A percentile compares a stretch with the other conserved stretches of the same genome.
phyloP scores from a whole-genome alignment of 30 jellyfish, hydroid and myxozoan genomes.

The Euphysa ruthae region DNA sequence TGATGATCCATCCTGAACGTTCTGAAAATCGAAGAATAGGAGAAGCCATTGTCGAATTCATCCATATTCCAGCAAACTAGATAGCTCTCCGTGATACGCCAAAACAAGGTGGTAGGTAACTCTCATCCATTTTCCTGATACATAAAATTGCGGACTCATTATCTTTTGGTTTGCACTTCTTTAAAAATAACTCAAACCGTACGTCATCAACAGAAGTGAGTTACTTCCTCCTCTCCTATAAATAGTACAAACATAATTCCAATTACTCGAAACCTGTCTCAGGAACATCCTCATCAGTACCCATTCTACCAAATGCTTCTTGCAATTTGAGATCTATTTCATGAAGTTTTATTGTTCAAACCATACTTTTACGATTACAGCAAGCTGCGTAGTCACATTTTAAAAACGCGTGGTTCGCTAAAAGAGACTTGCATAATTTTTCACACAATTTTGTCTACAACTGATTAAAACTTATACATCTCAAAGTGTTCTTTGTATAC shows the following conservation, averaged over 20 bases:
- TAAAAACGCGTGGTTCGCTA: conserved; percentile 2
- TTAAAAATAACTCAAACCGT: background rate
- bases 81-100: background rate
- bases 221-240: background rate
- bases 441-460: background rate
- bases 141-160: background rate
- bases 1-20: too few relatives aligned
- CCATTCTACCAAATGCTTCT: background rate
- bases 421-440: background rate
- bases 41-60: background rate
- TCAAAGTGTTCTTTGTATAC: background rate
- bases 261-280: background rate
- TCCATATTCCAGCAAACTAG: background rate
- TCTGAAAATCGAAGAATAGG: too few relatives aligned
- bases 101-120: conserved; percentile 1
- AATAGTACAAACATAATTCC: background rate
- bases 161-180: background rate
- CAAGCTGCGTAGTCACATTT: conserved; percentile 2
- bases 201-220: background rate
- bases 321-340: background rate
- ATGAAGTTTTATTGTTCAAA: background rate
- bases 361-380: background rate
- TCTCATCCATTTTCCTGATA: too few relatives aligned
- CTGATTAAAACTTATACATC: background rate
- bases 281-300: background rate